Evolutionary conservation across 2,888 invertebrate genomes (phyloP).

Genomic region (Cephus rjabovi): DNA sequence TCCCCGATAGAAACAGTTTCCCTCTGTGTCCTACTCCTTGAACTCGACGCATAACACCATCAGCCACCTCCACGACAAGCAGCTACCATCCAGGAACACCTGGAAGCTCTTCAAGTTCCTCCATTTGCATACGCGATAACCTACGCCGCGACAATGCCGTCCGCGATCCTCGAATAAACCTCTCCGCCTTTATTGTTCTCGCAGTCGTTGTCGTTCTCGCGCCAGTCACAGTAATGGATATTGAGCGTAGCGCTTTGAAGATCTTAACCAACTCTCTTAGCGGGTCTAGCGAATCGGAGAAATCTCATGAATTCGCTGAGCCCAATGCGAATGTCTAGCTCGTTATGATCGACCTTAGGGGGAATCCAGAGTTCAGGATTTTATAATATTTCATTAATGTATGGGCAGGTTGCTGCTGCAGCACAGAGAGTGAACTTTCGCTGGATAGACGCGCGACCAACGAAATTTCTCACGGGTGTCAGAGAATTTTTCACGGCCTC

Average conservation of each 20-base stretch:
- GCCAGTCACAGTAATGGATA: background rate
- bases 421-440: background rate
- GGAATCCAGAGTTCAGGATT: background rate
- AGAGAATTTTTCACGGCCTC: slow-evolving; percentile 64
- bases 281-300: background rate
- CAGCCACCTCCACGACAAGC: slow-evolving; percentile 14
- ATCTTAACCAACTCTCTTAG: background rate
- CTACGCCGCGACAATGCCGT: background rate
- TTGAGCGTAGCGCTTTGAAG: background rate
- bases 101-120: slow-evolving; percentile 46
- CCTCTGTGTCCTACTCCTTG: background rate
- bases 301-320: background rate
- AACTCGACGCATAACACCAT: background rate
- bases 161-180: background rate
- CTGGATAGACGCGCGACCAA: slow-evolving; percentile 53
- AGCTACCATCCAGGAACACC: slow-evolving; percentile 41
- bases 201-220: background rate
- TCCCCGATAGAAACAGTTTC: background rate
- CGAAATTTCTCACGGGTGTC: slow-evolving; percentile 57
- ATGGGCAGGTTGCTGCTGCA: background rate
- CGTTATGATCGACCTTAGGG: background rate
- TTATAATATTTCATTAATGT: background rate
- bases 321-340: background rate
- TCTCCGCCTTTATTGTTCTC: slow-evolving; percentile 2
- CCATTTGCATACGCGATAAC: slow-evolving; percentile 44